Conservation (phyloP, 1,140 invertebrate species). For the Polypedilum vanderplanki region DNA sequence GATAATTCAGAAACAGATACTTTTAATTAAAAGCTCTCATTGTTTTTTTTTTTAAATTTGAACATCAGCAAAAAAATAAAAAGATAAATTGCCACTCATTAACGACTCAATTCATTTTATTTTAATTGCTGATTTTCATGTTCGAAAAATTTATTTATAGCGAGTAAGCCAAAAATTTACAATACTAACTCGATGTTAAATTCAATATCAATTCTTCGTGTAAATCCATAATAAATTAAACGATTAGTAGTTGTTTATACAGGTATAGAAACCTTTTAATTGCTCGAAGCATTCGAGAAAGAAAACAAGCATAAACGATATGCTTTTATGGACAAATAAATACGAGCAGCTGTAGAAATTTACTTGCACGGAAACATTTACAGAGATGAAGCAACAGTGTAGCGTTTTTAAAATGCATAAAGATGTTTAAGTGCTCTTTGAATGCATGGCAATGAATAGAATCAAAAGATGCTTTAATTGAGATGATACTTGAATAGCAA, state of each 20-base stretch:
- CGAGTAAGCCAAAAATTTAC: background rate
- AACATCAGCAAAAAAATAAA: background rate
- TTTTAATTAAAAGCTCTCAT: no score
- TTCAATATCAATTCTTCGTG: constrained; percentile 9
- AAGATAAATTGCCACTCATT: background rate
- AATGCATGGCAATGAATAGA: no score
- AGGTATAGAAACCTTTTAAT: background rate
- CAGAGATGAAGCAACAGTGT: no score
- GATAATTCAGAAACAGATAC: no score
- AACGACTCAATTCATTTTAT: constrained; percentile 2
- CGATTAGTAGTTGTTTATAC: background rate
- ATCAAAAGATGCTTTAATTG: background rate
- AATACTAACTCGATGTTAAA: background rate
- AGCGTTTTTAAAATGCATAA: background rate
- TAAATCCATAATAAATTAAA: constrained; percentile 15
- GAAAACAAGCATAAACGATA: background rate
- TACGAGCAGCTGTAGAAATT: no score
- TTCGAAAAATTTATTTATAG: background rate
- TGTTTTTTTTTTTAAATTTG: no score
- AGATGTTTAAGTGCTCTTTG: background rate
- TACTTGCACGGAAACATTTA: background rate
- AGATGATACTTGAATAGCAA: background rate
- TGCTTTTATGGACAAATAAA: no score
- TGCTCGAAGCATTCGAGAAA: background rate
- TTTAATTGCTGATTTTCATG: constrained; percentile 1